Evolutionary conservation across 1,140 invertebrate species (phyloP).

Genomic region (Danaus plexippus): DNA sequence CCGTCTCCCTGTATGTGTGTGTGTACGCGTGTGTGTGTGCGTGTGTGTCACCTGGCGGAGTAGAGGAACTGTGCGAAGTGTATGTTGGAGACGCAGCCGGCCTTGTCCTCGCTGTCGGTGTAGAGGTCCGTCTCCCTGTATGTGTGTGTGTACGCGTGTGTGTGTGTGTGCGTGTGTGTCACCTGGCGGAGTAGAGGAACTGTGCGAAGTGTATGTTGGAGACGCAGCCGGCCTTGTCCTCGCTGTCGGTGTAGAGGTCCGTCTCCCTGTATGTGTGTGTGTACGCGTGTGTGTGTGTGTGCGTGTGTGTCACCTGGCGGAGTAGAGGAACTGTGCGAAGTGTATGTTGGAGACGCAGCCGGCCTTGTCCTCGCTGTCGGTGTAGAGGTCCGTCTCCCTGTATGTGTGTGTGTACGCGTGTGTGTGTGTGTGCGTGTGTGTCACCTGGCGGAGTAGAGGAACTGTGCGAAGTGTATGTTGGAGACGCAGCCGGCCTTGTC

Average conservation of each 20-base stretch:
- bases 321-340: constrained; percentile 64
- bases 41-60: constrained; percentile 62
- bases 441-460: constrained; percentile 63
- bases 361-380: constrained; percentile 76
- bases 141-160: too few relatives aligned
- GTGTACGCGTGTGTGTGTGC: too few relatives aligned
- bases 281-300: too few relatives aligned
- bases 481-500: constrained; percentile 69
- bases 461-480: constrained; percentile 65
- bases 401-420: too few relatives aligned
- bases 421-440: neutral
- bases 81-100: constrained; percentile 57
- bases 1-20: constrained; percentile 89
- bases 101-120: constrained; percentile 76
- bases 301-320: constrained; percentile 65
- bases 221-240: constrained; percentile 70
- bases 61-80: constrained; percentile 66
- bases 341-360: constrained; percentile 60
- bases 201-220: constrained; percentile 65
- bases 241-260: constrained; percentile 79
- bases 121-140: constrained; percentile 87
- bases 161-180: too few relatives aligned
- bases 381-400: constrained; percentile 84
- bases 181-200: constrained; percentile 65
- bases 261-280: constrained; percentile 91